phyloP scores from a whole-genome alignment of 2,797 vertebrate species.

The Heliangelus exortis region DNA sequence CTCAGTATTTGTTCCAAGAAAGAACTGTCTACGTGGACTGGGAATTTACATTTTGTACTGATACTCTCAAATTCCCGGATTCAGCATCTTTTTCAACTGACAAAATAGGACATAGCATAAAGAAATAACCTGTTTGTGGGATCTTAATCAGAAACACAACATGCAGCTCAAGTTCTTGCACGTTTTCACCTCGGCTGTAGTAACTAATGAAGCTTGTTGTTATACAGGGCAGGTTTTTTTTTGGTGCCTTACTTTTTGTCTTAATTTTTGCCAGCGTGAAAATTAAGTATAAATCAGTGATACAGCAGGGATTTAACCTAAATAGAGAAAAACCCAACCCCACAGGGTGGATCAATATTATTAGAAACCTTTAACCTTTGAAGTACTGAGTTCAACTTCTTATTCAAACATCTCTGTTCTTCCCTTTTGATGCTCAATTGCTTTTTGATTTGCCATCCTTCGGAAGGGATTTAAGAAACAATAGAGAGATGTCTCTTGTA shows the following conservation, averaged over 20 bases:
- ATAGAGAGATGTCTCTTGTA: constrained; percentile 89
- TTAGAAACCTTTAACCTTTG: constrained; percentile 78
- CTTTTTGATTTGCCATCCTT: constrained; percentile 81
- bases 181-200: constrained; percentile 54
- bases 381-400: constrained; percentile 78
- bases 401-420: constrained; percentile 78
- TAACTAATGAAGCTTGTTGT: constrained; percentile 67
- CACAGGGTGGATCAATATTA: constrained; percentile 78
- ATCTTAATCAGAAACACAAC: constrained; percentile 13
- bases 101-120: constrained; percentile 55
- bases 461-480: constrained; percentile 79
- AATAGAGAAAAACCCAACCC: constrained; percentile 58
- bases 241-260: constrained; percentile 84
- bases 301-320: constrained; percentile 82
- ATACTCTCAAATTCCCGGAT: constrained; percentile 49
- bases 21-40: constrained; percentile 59
- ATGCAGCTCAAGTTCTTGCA: constrained; percentile 48
- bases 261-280: constrained; percentile 83
- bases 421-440: constrained; percentile 80
- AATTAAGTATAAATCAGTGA: constrained; percentile 81
- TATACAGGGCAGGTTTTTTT: constrained; percentile 77
- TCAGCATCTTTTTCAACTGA: constrained; percentile 54
- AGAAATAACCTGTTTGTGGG: constrained; percentile 66
- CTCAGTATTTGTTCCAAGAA: constrained; percentile 58
- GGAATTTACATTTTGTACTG: constrained; percentile 3